Evolutionary conservation across 2,797 vertebrate genomes (phyloP).

Genomic region (Craterocephalus amniculus): DNA sequence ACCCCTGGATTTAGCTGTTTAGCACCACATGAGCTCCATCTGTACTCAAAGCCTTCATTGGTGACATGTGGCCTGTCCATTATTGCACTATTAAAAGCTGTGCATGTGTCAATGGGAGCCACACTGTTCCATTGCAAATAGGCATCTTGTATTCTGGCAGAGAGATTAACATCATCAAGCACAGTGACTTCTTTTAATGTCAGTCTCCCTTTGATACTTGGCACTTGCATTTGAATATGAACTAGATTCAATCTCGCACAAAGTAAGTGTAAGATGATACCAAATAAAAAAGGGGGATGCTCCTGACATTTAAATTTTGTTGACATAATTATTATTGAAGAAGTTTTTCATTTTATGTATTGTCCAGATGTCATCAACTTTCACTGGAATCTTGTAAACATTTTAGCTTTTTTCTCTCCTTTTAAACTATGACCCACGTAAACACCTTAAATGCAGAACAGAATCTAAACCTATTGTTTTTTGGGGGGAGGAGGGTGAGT

Average conservation of each 20-base stretch:
- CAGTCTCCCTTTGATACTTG: slow-evolving; percentile 66
- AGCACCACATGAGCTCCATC: slow-evolving; percentile 71
- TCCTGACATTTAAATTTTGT: slow-evolving; percentile 50
- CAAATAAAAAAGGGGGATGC: slow-evolving; percentile 38
- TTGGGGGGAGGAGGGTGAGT: too few relatives aligned
- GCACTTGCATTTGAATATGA: slow-evolving; percentile 54
- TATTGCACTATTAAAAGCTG: slow-evolving; percentile 72
- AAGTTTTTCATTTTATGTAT: slow-evolving; percentile 27
- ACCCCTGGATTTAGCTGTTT: slow-evolving; percentile 59
- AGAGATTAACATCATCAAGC: slow-evolving; percentile 77
- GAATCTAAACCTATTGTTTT: too few relatives aligned
- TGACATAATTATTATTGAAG: slow-evolving; percentile 53
- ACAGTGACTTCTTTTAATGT: slow-evolving; percentile 68
- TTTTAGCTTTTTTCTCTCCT: background rate
- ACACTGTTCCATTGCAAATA: slow-evolving; percentile 68
- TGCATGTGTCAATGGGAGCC: slow-evolving; percentile 65
- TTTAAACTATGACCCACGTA: slow-evolving; percentile 5
- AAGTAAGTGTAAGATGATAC: slow-evolving; percentile 52
- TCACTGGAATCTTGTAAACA: slow-evolving; percentile 17
- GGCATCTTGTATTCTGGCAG: slow-evolving; percentile 64
- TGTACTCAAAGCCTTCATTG: slow-evolving; percentile 65
- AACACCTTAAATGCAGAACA: too few relatives aligned
- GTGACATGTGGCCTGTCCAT: slow-evolving; percentile 75
- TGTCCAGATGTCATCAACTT: slow-evolving; percentile 1
- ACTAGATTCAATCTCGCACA: slow-evolving; percentile 57